Evolutionary conservation across 2,113 vertebrate species (phyloP).

Genomic region (Varanus komodoensis): DNA sequence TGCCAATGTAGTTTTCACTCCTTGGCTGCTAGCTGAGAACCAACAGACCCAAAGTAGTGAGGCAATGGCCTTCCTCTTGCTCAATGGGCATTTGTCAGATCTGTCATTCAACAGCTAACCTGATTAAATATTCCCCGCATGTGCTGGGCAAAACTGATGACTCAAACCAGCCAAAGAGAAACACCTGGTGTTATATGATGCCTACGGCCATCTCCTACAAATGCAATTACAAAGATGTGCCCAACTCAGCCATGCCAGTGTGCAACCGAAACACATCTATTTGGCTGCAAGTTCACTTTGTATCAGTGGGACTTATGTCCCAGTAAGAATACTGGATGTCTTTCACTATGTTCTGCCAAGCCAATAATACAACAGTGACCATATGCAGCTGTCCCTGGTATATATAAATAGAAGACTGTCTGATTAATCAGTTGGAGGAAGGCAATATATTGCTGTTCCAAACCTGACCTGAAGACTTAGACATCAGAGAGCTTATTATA

Average conservation of each 20-base stretch:
- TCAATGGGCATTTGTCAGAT: slow-evolving; percentile 51
- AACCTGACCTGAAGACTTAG: not conserved
- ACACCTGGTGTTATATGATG: slow-evolving; percentile 51
- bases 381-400: not conserved
- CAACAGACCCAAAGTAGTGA: slow-evolving; percentile 30
- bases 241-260: no score
- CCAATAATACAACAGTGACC: slow-evolving; percentile 9
- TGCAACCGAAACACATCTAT: not conserved
- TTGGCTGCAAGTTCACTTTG: not conserved
- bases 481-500: not conserved
- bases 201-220: slow-evolving; percentile 28
- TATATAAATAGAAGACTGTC: not conserved
- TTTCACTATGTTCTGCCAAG: slow-evolving; percentile 16
- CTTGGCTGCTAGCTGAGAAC: slow-evolving; percentile 47
- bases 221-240: slow-evolving; percentile 33
- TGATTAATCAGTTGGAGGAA: not conserved
- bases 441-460: not conserved
- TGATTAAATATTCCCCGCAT: slow-evolving; percentile 49
- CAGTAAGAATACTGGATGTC: not conserved
- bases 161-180: slow-evolving; percentile 55
- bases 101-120: slow-evolving; percentile 43
- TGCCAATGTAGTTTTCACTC: slow-evolving; percentile 52
- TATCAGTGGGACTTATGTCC: not conserved
- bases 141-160: slow-evolving; percentile 2
- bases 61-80: slow-evolving; percentile 39